phyloP scores from a whole-genome alignment of 2,113 vertebrate species.

The Dromiciops gliroides region DNA sequence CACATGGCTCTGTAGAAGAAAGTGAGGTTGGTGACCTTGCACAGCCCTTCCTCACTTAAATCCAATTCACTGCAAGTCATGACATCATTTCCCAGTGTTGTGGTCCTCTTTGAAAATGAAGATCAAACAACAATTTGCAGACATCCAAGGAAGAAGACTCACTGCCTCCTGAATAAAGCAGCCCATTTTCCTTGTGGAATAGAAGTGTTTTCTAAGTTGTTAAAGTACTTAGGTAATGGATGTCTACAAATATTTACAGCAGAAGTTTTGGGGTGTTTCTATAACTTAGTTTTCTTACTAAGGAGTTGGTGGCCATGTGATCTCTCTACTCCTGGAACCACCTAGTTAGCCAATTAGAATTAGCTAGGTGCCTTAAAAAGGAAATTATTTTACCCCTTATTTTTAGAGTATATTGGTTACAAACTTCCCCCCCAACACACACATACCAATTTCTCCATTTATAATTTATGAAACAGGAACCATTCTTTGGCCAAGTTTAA shows the following conservation, averaged over 20 bases:
- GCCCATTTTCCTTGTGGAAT: background rate
- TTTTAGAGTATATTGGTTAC: background rate
- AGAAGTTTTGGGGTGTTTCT: conserved; percentile 4
- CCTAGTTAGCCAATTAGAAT: background rate
- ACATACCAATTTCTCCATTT: background rate
- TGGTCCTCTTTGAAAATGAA: too few relatives aligned
- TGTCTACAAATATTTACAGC: background rate
- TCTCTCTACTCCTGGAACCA: background rate
- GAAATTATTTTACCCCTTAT: conserved; percentile 18
- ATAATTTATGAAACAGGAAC: background rate
- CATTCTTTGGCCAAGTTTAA: conserved; percentile 49
- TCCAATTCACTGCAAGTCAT: too few relatives aligned
- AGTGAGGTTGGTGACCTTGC: too few relatives aligned
- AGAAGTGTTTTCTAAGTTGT: conserved; percentile 5
- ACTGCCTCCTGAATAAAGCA: background rate
- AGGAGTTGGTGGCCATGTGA: background rate
- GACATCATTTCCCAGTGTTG: too few relatives aligned
- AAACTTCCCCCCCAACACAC: too few relatives aligned
- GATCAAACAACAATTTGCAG: too few relatives aligned
- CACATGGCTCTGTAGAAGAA: too few relatives aligned
- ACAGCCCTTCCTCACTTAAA: too few relatives aligned
- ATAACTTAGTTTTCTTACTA: conserved; percentile 23
- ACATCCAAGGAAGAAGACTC: background rate
- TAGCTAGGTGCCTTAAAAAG: conserved; percentile 2
- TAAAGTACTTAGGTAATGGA: conserved; percentile 14